Evolutionary conservation across 2,797 vertebrate genomes (phyloP).

Genomic region (Danionella dracula): DNA sequence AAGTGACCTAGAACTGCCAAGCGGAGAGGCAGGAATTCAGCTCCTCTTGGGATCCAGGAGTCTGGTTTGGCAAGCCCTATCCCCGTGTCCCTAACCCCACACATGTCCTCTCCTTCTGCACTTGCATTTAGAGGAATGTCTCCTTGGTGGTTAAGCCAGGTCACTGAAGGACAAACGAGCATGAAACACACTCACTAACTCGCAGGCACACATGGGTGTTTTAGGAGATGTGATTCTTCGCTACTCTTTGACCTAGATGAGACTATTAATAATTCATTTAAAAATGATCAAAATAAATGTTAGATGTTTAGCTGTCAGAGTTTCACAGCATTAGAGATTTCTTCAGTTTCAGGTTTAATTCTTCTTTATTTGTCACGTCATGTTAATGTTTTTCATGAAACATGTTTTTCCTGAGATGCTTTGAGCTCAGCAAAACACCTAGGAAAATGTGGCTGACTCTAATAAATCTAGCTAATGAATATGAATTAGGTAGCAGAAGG

Average conservation of each 20-base stretch:
- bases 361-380: neutral
- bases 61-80: slow-evolving; percentile 29
- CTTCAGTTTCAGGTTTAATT: neutral
- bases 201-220: slow-evolving; percentile 10
- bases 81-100: slow-evolving; percentile 31
- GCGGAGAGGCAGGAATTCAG: slow-evolving; percentile 31
- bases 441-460: neutral
- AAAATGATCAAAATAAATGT: slow-evolving; percentile 9
- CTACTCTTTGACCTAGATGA: slow-evolving; percentile 25
- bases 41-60: slow-evolving; percentile 37
- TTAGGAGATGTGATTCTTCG: slow-evolving; percentile 26
- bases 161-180: slow-evolving; percentile 37
- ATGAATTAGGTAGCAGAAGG: neutral
- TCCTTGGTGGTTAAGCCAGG: slow-evolving; percentile 16
- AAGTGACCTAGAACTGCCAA: slow-evolving; percentile 50
- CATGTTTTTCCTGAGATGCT: no score
- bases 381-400: neutral
- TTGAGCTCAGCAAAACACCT: no score
- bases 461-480: neutral
- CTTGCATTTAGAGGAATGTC: slow-evolving; percentile 33
- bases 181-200: neutral
- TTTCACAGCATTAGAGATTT: slow-evolving; percentile 4
- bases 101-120: slow-evolving; percentile 38
- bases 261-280: slow-evolving; percentile 23
- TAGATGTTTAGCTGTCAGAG: slow-evolving; percentile 2